These are phyloP conservation scores for Aphodius sticticus DNA, from an alignment of 2,888 invertebrate species.

Conservation along the genomic window DNA sequence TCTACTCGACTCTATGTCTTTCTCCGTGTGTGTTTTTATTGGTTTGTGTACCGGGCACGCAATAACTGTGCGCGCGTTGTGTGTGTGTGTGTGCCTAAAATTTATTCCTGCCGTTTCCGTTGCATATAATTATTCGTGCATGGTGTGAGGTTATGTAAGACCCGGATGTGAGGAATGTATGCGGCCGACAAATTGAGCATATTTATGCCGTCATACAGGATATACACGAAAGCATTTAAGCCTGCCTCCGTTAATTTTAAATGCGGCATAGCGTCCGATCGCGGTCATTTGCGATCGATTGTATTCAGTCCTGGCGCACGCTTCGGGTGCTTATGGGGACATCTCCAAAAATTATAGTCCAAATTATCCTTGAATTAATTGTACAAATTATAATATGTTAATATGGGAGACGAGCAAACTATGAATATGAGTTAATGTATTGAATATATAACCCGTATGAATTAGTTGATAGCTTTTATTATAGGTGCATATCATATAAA, in stretches of 20 bases:
- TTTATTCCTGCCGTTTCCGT: neutral
- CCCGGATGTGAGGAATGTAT: constrained; percentile 4
- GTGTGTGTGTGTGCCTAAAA: neutral
- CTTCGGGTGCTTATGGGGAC: neutral
- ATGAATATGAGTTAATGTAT: too few species aligned
- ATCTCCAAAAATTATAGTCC: neutral
- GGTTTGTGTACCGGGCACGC: neutral
- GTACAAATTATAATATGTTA: neutral
- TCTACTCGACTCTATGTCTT: neutral
- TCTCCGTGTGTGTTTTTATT: neutral
- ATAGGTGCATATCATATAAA: too few species aligned
- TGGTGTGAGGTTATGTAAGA: constrained; percentile 4
- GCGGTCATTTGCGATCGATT: too few species aligned
- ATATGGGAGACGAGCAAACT: neutral
- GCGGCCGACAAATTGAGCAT: constrained; percentile 4
- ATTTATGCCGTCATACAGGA: constrained; percentile 4
- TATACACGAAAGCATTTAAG: neutral
- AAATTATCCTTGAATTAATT: neutral
- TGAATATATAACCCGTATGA: too few species aligned
- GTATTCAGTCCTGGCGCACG: neutral
- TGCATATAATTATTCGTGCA: constrained; percentile 4
- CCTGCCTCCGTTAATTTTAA: neutral
- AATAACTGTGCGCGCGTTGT: neutral
- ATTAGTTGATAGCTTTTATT: too few species aligned
- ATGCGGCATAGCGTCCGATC: neutral